These are phyloP conservation scores for Aphaenogaster rudis DNA, from an alignment of 1,140 invertebrate genomes.

Conservation along the genomic window DNA sequence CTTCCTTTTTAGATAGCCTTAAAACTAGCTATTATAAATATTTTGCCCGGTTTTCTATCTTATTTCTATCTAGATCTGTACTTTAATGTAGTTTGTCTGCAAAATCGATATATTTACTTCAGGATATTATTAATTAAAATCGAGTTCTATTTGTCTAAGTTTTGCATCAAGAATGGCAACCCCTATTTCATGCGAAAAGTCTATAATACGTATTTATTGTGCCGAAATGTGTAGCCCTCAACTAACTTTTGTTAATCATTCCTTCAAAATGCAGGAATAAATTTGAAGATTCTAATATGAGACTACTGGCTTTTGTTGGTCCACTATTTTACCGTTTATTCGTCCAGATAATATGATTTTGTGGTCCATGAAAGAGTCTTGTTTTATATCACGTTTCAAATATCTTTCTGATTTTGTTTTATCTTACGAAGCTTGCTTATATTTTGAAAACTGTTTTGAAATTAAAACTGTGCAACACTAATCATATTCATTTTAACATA, in stretches of 20 bases:
- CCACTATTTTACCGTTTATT: neutral
- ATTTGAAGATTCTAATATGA: constrained; percentile 2
- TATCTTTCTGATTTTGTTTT: neutral
- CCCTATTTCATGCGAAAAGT: neutral
- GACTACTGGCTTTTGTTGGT: neutral
- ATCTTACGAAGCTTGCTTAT: neutral
- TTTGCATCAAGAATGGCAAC: neutral
- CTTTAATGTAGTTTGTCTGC: neutral
- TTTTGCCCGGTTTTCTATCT: neutral
- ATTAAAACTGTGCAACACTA: neutral
- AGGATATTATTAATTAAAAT: neutral
- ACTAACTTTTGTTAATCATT: neutral
- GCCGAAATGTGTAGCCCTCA: neutral
- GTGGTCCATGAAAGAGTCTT: neutral
- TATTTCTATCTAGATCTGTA: neutral
- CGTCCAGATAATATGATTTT: constrained; percentile 15
- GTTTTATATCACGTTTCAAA: neutral
- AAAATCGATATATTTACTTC: neutral
- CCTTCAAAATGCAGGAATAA: neutral
- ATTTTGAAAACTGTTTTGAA: constrained; percentile 13
- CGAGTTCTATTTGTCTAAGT: neutral
- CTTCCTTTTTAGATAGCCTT: neutral
- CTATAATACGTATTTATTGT: neutral
- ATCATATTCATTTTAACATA: constrained; percentile 8
- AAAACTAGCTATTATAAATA: neutral